Percentiles rank a stretch among this genome's conserved stretches.
Conservation (phyloP, 2,888 invertebrate species). For the Folsomia manolachei region DNA sequence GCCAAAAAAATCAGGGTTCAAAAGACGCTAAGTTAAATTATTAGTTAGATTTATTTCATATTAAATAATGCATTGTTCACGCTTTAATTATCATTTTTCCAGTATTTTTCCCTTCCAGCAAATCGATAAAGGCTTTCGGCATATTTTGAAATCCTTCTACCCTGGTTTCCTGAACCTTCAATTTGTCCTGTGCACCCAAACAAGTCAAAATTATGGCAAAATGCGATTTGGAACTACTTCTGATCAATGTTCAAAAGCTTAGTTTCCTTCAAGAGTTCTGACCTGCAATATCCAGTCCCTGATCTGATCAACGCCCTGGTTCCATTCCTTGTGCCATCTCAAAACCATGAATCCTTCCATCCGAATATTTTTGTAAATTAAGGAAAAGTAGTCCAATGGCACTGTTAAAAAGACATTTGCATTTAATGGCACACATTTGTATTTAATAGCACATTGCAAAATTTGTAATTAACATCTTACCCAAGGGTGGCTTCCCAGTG, state of each 20-base stretch:
- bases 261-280: not conserved
- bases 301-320: constrained; percentile 59
- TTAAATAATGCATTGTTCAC: constrained; percentile 51
- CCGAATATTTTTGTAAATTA: constrained; percentile 62
- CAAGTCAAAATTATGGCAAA: too few relatives aligned
- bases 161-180: constrained; percentile 67
- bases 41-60: not conserved
- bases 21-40: too few relatives aligned
- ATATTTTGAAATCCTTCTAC: constrained; percentile 72
- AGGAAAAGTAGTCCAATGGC: constrained; percentile 59
- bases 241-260: not conserved
- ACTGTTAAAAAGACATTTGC: too few relatives aligned
- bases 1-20: too few relatives aligned
- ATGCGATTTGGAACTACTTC: too few relatives aligned
- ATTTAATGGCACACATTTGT: not conserved
- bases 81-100: constrained; percentile 71
- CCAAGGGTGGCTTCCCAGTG: constrained; percentile 26
- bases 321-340: constrained; percentile 62
- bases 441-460: not conserved
- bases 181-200: constrained; percentile 67
- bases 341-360: constrained; percentile 64
- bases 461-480: constrained; percentile 21
- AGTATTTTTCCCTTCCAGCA: constrained; percentile 65
- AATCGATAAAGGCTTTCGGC: constrained; percentile 66
- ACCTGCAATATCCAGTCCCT: constrained; percentile 47